A percentile compares a stretch with the other conserved stretches of the same genome.
Evolutionary conservation across 1,140 invertebrate species (phyloP).

Genomic region (Cryptotermes secundus): DNA sequence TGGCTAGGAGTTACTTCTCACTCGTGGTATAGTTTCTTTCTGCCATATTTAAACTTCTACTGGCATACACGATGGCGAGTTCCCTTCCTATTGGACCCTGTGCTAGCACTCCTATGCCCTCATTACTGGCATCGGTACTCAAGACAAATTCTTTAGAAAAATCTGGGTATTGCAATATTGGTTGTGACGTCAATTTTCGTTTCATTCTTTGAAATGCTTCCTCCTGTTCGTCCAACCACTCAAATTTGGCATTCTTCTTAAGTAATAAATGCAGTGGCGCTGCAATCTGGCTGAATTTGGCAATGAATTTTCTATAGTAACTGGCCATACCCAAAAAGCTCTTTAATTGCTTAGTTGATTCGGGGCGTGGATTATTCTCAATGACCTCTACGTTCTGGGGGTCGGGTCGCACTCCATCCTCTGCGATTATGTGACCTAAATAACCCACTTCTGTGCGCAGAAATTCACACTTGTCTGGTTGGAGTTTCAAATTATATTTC

Average conservation of each 20-base stretch:
- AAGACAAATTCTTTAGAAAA: conserved; percentile 37
- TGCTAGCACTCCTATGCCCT: conserved; percentile 37
- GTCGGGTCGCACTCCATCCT: conserved; percentile 35
- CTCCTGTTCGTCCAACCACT: conserved; percentile 34
- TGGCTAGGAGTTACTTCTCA: conserved; percentile 39
- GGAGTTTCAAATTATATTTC: too few relatives aligned
- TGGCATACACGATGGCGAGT: conserved; percentile 33
- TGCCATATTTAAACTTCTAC: conserved; percentile 37
- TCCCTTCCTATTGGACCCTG: conserved; percentile 33
- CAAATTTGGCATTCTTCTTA: conserved; percentile 35
- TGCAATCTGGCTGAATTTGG: conserved; percentile 28
- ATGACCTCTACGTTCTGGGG: conserved; percentile 41
- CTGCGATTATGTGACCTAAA: conserved; percentile 37
- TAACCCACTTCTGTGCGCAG: too few relatives aligned
- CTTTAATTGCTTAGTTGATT: conserved; percentile 42
- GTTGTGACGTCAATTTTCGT: conserved; percentile 26
- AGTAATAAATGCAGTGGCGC: conserved; percentile 37
- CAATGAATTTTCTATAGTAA: conserved; percentile 35
- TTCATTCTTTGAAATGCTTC: conserved; percentile 34
- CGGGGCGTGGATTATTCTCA: conserved; percentile 39
- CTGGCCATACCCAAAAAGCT: too few relatives aligned
- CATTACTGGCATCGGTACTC: conserved; percentile 38
- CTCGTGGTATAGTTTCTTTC: conserved; percentile 38
- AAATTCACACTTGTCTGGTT: too few relatives aligned
- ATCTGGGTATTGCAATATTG: too few relatives aligned